Conservation (phyloP, 2,888 invertebrate species). For the Rhingia rostrata region DNA sequence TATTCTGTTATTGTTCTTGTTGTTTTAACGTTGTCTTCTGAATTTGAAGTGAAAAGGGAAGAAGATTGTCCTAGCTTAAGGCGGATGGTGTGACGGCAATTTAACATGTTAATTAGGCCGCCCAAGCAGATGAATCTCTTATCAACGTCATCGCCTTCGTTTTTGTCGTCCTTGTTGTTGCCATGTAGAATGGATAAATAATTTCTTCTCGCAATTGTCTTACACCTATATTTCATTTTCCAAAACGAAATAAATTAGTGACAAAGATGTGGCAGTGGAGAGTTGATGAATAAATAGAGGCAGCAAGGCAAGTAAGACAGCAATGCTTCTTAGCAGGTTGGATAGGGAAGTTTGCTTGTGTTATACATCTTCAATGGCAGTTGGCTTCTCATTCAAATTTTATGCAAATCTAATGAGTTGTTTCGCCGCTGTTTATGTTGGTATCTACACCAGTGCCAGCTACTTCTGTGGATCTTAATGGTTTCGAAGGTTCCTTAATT, state of each 20-base stretch:
- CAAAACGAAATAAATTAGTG: conserved; percentile 72
- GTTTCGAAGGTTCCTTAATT: conserved; percentile 62
- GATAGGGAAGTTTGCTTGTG: neutral
- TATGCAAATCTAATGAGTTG: conserved; percentile 74
- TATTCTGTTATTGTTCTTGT: too few relatives aligned
- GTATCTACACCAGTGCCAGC: conserved; percentile 4
- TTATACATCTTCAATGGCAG: conserved; percentile 13
- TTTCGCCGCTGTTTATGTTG: conserved; percentile 51
- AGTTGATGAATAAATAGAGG: conserved; percentile 41
- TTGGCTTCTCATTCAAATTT: conserved; percentile 66
- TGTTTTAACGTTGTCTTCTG: neutral
- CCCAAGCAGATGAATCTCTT: conserved; percentile 73
- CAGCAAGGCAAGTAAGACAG: neutral
- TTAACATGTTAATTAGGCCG: conserved; percentile 74
- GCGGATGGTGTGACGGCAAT: conserved; percentile 72
- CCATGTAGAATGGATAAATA: conserved; percentile 48
- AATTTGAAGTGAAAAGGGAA: conserved; percentile 18
- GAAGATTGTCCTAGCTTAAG: conserved; percentile 64
- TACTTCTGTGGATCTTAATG: conserved; percentile 45
- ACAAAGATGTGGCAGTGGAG: conserved; percentile 61
- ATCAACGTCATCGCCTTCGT: conserved; percentile 36
- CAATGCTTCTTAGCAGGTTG: neutral
- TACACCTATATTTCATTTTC: conserved; percentile 51
- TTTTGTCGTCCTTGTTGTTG: conserved; percentile 1
- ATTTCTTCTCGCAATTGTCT: conserved; percentile 58